These are phyloP conservation scores for Chrysaora quinquecirrha DNA, from an alignment of 30 jellyfish, hydroid and myxozoan species.

Conservation along the genomic window DNA sequence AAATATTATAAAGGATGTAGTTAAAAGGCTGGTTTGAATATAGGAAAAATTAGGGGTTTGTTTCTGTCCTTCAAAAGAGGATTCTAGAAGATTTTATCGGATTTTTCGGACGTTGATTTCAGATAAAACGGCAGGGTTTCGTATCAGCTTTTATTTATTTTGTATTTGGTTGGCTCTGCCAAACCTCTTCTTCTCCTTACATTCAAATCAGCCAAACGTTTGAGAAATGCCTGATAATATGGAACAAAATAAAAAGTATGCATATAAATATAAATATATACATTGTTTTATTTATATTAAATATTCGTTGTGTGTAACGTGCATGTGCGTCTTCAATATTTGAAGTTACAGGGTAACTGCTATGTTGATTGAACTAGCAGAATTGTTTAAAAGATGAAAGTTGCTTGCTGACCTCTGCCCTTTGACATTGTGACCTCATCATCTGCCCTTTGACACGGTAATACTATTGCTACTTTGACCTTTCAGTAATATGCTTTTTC, in stretches of 20 bases:
- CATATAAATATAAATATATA: conserved; percentile 49
- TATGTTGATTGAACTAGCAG: conserved; percentile 60
- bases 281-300: conserved; percentile 60
- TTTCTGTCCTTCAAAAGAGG: too few species aligned
- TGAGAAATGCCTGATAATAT: conserved; percentile 55
- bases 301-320: conserved; percentile 64
- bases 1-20: conserved; percentile 52
- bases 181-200: too few species aligned
- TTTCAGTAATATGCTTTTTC: too few species aligned
- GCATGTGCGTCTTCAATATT: conserved; percentile 79
- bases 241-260: conserved; percentile 64
- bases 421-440: neutral
- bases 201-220: too few species aligned
- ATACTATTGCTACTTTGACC: too few species aligned
- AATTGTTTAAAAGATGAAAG: conserved; percentile 17
- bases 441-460: neutral
- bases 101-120: too few species aligned
- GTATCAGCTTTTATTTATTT: too few species aligned
- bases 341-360: conserved; percentile 78
- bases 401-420: neutral
- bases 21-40: conserved; percentile 17
- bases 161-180: too few species aligned
- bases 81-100: too few species aligned
- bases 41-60: conserved; percentile 7
- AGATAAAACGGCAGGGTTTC: too few species aligned